Base-by-base conservation (phyloP, 2,797 vertebrate genomes). In the Carduelis carduelis region DNA sequence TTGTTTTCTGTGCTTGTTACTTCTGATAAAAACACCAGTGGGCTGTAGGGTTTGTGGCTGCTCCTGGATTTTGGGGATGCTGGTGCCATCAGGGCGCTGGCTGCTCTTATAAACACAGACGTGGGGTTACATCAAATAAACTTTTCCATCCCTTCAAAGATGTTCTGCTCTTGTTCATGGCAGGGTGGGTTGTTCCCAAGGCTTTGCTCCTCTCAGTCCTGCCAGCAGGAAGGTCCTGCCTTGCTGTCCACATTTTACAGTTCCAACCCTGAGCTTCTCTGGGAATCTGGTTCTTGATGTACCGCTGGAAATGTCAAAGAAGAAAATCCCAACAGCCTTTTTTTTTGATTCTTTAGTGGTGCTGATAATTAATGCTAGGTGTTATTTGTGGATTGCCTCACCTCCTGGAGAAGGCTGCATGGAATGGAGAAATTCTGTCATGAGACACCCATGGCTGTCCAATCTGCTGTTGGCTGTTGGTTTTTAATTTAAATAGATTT, bases 261-360 rank as follows among this genome's bases (percentile, higher is more conserved):
- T 63, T 77, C 35, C 28, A 44, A 2, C 52, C 34, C 77, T 55
- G 16, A 34, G 2, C 23, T 70, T 52, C 30, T 14, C 56, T 27
- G 59, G 74, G 82, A 27, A 19, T 15, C 28, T 39, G 59, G 18
- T 44, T 3, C 28, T 37, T 30, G 26, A 11, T 16, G 27, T 0
- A 0, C 46, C 1, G 0, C 64, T 83, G 56, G 64, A 57, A 89
- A 27, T 0, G 2, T 39, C 0, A 2, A 72, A 55, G n/a, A 64
- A n/a, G 8, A 35, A 70, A 90, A 56, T 34, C 32, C 34, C n/a
- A 26, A 6, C 9, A 12, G 23, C 24, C 11, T 37, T 37, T 46
- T 72, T 72, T 60, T 14, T 5, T 12, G 7, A 46, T n/a, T 78
- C 9, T 39, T 59, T 24, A 30, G 8, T 35, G 30, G 57, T 70